A percentile compares a stretch with the other conserved stretches of the same genome.
phyloP scores from a whole-genome alignment of 2,888 invertebrate species.

The Choreutis nemorana region DNA sequence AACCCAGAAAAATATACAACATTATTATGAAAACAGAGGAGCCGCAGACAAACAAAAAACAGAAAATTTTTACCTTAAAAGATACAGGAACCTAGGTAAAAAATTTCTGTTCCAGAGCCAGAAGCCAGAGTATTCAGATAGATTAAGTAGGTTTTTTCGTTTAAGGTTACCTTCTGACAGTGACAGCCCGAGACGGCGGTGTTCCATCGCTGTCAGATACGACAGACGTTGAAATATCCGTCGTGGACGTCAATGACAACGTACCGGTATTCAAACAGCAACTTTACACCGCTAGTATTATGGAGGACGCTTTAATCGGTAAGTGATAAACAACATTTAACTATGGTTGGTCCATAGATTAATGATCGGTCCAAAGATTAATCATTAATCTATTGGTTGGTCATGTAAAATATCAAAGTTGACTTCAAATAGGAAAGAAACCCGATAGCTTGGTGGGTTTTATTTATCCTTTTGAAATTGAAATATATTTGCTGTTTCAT shows the following conservation, averaged over 20 bases:
- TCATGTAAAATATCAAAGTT: no score
- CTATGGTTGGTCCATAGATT: background rate
- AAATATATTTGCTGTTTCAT: no score
- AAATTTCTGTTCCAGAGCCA: background rate
- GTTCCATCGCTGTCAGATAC: conserved; percentile 90
- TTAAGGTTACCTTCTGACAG: conserved; percentile 83
- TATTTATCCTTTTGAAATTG: background rate
- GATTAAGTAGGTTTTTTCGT: conserved; percentile 12
- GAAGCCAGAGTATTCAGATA: background rate
- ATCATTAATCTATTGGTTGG: no score
- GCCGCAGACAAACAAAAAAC: no score
- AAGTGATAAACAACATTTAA: conserved; percentile 16
- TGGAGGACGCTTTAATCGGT: conserved; percentile 89
- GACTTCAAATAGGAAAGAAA: background rate
- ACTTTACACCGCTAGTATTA: conserved; percentile 81
- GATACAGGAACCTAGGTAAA: background rate
- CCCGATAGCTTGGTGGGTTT: background rate
- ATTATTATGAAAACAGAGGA: no score
- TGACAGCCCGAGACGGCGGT: conserved; percentile 94
- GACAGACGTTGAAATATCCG: conserved; percentile 93
- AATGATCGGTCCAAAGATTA: background rate
- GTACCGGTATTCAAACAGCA: conserved; percentile 86
- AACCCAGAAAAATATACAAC: no score
- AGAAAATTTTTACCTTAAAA: no score
- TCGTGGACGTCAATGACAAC: conserved; percentile 97